Evolutionary conservation across 2,113 vertebrate genomes (phyloP), one percentile per base, ranked within the genome.

Genomic region (Bubo bubo): DNA sequence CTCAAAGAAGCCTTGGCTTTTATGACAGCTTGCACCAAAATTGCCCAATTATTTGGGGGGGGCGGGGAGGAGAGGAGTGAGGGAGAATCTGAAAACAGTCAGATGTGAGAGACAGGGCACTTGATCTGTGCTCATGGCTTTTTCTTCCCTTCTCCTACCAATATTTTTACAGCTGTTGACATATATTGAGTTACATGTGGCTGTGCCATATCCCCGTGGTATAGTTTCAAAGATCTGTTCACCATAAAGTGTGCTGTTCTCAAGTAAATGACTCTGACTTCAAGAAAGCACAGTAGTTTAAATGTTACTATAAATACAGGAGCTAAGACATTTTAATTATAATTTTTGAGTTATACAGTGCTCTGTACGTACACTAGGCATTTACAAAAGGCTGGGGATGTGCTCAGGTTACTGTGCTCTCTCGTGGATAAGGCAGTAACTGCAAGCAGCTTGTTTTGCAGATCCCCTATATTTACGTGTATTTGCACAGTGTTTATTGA

Each of bases 111-210:
- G 97, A 97, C 97, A 77, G 97, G 98, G 97, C 97, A 97, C 97
- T 98, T 97, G 98, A 98, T 98, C 97, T 95, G 97, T 75, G 95
- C 97, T 97, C 96, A 50, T 94, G 96, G 97, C 93, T 96, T 98
- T 98, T 97, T 96, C 96, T 97, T 97, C 93, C 96, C 95, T 98
- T 98, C 97, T 98, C 97, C 96, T 95, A 97, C 97, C 98, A 97
- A 98, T 99, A 98, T 99, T 99, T 99, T 98, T 98, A 98, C 99
- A 99, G 98, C 98, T 99, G 99, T 98, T 98, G 98, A 98, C 98
- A 97, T 98, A 98, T 99, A 98, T 99, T 99, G 98, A 98, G 98
- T 99, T 99, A 98, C 98, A 97, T 98, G 98, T 98, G 98, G 98
- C 97, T 98, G 96, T 97, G 98, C 98, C 98, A 84, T 98, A 98